Base-by-base conservation (phyloP, 2,797 vertebrate genomes). In the Brotogeris chrysoptera region DNA sequence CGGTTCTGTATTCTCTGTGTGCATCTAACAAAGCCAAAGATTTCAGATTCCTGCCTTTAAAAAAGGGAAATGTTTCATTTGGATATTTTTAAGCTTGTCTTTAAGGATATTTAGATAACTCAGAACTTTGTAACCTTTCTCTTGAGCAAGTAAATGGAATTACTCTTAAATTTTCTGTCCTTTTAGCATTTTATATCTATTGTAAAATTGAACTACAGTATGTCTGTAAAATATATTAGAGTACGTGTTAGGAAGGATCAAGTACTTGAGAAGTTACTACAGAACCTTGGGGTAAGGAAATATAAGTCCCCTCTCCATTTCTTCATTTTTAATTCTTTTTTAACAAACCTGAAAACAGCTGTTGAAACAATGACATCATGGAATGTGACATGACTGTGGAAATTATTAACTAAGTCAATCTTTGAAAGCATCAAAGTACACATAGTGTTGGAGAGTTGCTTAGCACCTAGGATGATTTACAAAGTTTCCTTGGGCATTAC, bases 361-460 rank as follows among this genome's bases (percentile, higher is more conserved):
- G 98, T 97, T 97, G 97, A 97, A 98, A 97, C 97, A 97, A 65
- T 98, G 97, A 98, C 93, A 80, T 98, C 97, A 98, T 96, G 95
- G 90, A 97, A 93, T 93, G 87, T 88, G 95, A 95, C 92, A 89
- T 68, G 77, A 88, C 95, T 95, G 69, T 97, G 95, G 85, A 97
- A 98, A 97, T 96, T 92, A 97, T 97, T 96, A 97, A 96, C 80
- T 68, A 96, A 97, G 82, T 90, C 71, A 94, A 80, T 95, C 93
- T 97, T 91, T 94, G 93, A 96, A 97, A 97, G 61, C 87, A 73
- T 95, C 91, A 70, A 81, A 79, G 91, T 96, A 28, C 90, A 70
- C 70, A 25, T n/a, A 88, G 92, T 81, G 32, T 18, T 90, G 91
- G 74, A 68, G 49, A 77, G 59, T 50, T 77, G 83, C 88, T 80